phyloP scores from a whole-genome alignment of 2,888 invertebrate genomes.

The Dexiosoma caninum region DNA sequence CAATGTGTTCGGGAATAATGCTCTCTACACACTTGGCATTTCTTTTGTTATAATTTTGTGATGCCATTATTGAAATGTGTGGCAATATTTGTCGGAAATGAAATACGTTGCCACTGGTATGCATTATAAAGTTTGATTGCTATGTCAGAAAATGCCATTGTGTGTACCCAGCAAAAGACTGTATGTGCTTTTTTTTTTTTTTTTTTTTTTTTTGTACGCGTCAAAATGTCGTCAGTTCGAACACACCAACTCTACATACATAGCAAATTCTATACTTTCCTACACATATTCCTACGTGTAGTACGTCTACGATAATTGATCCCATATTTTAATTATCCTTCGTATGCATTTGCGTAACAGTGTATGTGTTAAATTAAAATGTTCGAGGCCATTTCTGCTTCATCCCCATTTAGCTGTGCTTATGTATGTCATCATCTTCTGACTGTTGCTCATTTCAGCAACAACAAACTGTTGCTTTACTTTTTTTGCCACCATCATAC shows the following conservation, averaged over 20 bases:
- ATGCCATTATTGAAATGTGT: too few species aligned
- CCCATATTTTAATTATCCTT: conserved; percentile 5
- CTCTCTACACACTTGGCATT: too few species aligned
- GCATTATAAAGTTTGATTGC: too few species aligned
- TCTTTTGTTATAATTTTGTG: too few species aligned
- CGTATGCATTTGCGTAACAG: background rate
- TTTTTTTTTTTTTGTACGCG: conserved; percentile 28
- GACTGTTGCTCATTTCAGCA: conserved; percentile 53
- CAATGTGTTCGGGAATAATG: background rate
- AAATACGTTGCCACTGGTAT: too few species aligned
- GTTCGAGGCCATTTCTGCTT: conserved; percentile 45
- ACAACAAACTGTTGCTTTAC: conserved; percentile 61
- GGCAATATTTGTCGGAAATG: too few species aligned
- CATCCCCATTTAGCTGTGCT: background rate
- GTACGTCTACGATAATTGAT: background rate
- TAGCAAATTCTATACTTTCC: background rate
- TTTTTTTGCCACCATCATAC: background rate
- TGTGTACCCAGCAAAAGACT: too few species aligned
- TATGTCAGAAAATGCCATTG: too few species aligned
- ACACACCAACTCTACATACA: conserved; percentile 14
- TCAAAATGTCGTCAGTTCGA: conserved; percentile 56
- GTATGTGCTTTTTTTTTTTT: too few species aligned
- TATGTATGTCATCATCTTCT: conserved; percentile 4
- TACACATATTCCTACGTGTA: background rate
- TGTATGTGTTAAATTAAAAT: background rate